phyloP scores from a whole-genome alignment of 2,888 invertebrate species.

The Agrotis segetum region DNA sequence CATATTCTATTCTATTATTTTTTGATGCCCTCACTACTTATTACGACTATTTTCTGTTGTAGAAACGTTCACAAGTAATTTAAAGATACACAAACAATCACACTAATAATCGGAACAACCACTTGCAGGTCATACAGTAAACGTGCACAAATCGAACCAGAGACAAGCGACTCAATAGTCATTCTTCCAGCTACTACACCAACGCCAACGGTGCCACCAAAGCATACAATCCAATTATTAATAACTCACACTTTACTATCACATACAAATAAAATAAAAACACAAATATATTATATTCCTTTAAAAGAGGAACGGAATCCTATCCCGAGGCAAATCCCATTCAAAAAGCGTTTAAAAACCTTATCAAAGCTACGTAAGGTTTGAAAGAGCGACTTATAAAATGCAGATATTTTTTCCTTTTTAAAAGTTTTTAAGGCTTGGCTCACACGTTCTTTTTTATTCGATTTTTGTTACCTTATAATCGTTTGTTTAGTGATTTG shows the following conservation, averaged over 20 bases:
- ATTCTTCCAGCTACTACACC: too few species aligned
- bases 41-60: too few species aligned
- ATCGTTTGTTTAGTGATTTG: not conserved
- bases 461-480: not conserved
- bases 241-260: slow-evolving; percentile 3
- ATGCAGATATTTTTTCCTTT: slow-evolving; percentile 44
- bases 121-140: too few species aligned
- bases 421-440: slow-evolving; percentile 35
- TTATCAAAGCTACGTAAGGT: slow-evolving; percentile 56
- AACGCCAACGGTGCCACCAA: too few species aligned
- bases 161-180: too few species aligned
- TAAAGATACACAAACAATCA: too few species aligned
- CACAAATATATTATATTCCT: slow-evolving; percentile 3
- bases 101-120: too few species aligned
- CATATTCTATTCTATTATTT: too few species aligned
- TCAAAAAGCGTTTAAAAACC: slow-evolving; percentile 50
- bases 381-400: slow-evolving; percentile 51
- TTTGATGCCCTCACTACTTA: too few species aligned
- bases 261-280: slow-evolving; percentile 9
- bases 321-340: slow-evolving; percentile 20
- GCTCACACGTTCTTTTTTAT: not conserved
- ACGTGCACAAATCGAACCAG: too few species aligned
- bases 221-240: slow-evolving; percentile 17
- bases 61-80: too few species aligned
- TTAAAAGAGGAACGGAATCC: slow-evolving; percentile 10